Percentiles rank a stretch among this genome's conserved stretches.
Evolutionary conservation across 2,113 vertebrate species (phyloP).

Genomic region (Prionailurus viverrinus): DNA sequence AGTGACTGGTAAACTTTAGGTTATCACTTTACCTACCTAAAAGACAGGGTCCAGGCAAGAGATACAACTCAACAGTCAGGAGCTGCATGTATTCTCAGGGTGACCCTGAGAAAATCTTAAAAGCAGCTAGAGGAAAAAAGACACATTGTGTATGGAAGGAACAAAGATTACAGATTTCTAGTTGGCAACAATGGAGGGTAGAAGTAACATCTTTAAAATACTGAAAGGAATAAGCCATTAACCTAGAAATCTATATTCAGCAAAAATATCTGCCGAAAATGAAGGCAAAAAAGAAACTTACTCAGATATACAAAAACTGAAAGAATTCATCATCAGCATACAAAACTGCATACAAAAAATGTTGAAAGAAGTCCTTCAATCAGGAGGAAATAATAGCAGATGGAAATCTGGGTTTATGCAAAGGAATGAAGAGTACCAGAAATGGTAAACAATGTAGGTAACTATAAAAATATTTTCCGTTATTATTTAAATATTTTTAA

Average conservation of each 20-base stretch:
- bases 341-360: conserved; percentile 22
- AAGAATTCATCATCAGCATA: background rate
- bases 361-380: background rate
- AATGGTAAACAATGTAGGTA: background rate
- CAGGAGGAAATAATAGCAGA: background rate
- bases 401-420: background rate
- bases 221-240: background rate
- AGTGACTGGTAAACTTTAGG: background rate
- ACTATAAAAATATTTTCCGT: background rate
- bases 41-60: background rate
- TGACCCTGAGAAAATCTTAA: background rate
- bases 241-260: background rate
- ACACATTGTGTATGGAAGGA: background rate
- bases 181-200: background rate
- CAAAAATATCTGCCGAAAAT: background rate
- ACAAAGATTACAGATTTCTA: background rate
- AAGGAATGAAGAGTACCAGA: background rate
- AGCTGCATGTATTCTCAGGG: background rate
- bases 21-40: background rate
- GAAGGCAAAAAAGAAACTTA: background rate
- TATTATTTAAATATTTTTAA: conserved; percentile 7
- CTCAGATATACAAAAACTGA: background rate
- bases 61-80: background rate
- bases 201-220: background rate
- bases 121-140: background rate